phyloP scores from a whole-genome alignment of 2,113 vertebrate species.

The Apeltes quadracus region DNA sequence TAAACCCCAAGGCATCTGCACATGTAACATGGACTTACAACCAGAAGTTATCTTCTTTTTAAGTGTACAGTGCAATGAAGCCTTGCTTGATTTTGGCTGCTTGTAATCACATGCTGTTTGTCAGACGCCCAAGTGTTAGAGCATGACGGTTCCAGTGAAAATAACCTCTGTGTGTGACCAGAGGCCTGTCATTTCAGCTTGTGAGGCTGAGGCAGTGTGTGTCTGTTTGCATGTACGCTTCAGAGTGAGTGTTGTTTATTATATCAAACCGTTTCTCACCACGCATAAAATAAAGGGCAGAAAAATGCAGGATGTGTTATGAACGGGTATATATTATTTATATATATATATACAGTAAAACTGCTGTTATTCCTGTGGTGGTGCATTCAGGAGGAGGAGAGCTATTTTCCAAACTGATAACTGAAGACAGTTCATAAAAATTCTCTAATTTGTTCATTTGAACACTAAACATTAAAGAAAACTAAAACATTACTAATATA shows the following conservation, averaged over 20 bases:
- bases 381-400: background rate
- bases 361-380: background rate
- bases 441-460: background rate
- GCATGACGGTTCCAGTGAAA: conserved; percentile 42
- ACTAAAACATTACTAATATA: background rate
- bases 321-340: background rate
- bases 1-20: conserved; percentile 46
- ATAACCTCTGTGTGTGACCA: conserved; percentile 33
- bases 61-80: conserved; percentile 50
- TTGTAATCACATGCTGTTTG: conserved; percentile 56
- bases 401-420: conserved; percentile 10
- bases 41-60: conserved; percentile 31
- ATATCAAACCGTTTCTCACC: conserved; percentile 17
- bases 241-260: conserved; percentile 29
- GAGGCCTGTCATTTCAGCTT: conserved; percentile 33
- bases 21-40: conserved; percentile 36
- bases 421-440: background rate
- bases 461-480: background rate
- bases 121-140: conserved; percentile 40
- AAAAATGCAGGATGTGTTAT: background rate
- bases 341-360: no score
- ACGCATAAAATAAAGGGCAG: background rate
- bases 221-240: conserved; percentile 22
- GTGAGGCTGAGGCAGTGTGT: conserved; percentile 8
- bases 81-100: conserved; percentile 53